A percentile compares a stretch with the other conserved stretches of the same genome.
These are phyloP conservation scores for Hirtodrosophila trivittata DNA, from an alignment of 2,888 invertebrate genomes.

Conservation along the genomic window DNA sequence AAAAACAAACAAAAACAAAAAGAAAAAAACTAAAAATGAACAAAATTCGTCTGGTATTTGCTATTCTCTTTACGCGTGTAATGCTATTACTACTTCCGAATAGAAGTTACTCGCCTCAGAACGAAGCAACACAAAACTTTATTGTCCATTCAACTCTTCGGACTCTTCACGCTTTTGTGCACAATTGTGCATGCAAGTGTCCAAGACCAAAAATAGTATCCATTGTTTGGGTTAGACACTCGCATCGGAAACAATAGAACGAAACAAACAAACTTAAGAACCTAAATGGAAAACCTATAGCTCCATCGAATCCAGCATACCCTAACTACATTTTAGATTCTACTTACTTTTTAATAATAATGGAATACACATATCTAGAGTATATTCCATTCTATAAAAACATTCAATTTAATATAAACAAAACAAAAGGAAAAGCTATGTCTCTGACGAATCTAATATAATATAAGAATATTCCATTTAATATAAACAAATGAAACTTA, in stretches of 20 bases:
- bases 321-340: conserved; percentile 2
- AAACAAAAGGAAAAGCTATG: no score
- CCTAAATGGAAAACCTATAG: conserved; percentile 20
- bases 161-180: conserved; percentile 74
- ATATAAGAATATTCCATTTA: no score
- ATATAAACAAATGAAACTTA: no score
- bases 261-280: conserved; percentile 17
- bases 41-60: conserved; percentile 41
- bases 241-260: conserved; percentile 37
- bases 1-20: conserved; percentile 27
- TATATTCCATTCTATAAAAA: background rate
- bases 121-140: conserved; percentile 52
- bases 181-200: conserved; percentile 79
- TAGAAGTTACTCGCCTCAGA: conserved; percentile 65
- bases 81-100: conserved; percentile 62
- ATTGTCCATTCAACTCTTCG: conserved; percentile 67
- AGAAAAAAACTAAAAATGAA: conserved; percentile 42
- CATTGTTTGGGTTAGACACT: conserved; percentile 48
- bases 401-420: background rate
- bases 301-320: conserved; percentile 17
- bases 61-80: conserved; percentile 29
- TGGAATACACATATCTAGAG: no score
- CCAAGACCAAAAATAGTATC: conserved; percentile 72
- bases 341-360: no score
- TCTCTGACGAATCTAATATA: no score